Base-by-base conservation (phyloP, 2,113 vertebrate species). In the Sinocyclocheilus anshuiensis region DNA sequence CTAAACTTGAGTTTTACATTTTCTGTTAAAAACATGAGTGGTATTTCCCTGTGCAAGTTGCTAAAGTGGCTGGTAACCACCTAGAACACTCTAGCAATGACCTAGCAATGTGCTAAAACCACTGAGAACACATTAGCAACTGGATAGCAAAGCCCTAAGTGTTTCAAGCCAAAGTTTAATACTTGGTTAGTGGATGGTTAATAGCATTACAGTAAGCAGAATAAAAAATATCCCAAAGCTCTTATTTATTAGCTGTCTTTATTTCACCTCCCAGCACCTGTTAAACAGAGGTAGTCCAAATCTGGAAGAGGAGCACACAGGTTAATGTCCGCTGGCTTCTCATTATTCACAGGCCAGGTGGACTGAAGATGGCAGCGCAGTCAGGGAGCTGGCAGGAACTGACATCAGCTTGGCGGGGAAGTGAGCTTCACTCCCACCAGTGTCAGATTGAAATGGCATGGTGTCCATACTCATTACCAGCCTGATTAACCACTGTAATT, bases 401-500 rank as follows among this genome's bases (percentile, higher is more conserved):
- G 22, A 42, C 59, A 57, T 81, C 29, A 67, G 79, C 83, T 83
- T 69, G 65, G 81, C 42, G 65, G 81, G 74, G 88, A 87, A 85
- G 83, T 90, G 81, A 75, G 75, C 81, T 78, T 86, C 53, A 45
- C 65, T 77, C 85, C 63, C 84, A 88, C 91, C 88, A 84, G 88
- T 91, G 92, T 94, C 91, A 92, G 88, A 92, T 86, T 91, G 86
- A 92, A 91, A 92, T 91, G 91, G 89, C 92, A 88, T 8, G 2
- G 12, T 4, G 86, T 91, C 90, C 59, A 42, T 90, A 84, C 92
- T 93, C 91, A 94, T 94, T 94, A 93, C 90, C 90, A 91, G 90
- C 89, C 90, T 92, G 90, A 95, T 95, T 94, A 94, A 92, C 88
- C 87, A 89, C 91, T 78, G 90, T 93, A 92, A 94, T 94, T 92